Evolutionary conservation across 2,797 vertebrate genomes (phyloP).

Genomic region (Peromyscus aztecus): DNA sequence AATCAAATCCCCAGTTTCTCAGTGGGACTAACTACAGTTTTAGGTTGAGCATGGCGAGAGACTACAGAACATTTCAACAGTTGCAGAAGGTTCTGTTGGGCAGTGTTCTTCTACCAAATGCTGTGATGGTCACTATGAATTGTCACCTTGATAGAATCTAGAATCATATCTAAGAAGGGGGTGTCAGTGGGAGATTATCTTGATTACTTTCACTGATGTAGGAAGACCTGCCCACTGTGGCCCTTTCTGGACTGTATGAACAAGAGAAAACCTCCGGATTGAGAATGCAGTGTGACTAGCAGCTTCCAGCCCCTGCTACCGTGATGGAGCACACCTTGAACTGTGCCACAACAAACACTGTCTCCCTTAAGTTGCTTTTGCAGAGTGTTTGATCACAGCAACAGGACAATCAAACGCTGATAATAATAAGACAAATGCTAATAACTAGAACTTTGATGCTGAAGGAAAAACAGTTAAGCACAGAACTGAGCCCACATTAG

Average conservation of each 20-base stretch:
- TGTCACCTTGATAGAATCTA: background rate
- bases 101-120: background rate
- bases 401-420: background rate
- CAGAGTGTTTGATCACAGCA: background rate
- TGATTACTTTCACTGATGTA: too few relatives aligned
- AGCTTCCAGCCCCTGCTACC: background rate
- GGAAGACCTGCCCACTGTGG: background rate
- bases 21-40: background rate
- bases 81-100: background rate
- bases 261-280: background rate
- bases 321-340: too few relatives aligned
- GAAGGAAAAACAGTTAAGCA: background rate
- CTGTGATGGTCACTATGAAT: background rate
- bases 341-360: background rate
- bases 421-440: background rate
- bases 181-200: background rate
- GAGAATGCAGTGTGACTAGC: background rate
- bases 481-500: background rate
- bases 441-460: background rate
- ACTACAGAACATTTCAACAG: background rate
- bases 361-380: background rate
- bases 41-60: background rate
- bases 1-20: background rate
- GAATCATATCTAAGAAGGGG: background rate
- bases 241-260: background rate